phyloP scores from a whole-genome alignment of 2,797 vertebrate genomes.

The Nyctalus aviator region DNA sequence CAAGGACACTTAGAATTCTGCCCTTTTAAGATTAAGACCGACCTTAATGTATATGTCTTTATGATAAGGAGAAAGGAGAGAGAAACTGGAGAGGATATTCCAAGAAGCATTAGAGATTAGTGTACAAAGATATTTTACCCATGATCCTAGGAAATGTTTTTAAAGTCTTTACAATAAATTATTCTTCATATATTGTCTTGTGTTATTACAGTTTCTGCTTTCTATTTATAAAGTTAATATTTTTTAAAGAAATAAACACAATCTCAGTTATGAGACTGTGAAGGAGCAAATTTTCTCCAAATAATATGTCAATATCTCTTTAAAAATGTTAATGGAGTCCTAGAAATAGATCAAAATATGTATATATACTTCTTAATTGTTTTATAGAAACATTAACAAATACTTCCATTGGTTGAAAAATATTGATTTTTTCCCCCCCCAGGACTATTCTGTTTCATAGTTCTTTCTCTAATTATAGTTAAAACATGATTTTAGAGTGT shows the following conservation, averaged over 20 bases:
- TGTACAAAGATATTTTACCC: not conserved
- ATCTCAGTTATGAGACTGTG: not conserved
- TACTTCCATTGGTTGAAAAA: slow-evolving; percentile 7
- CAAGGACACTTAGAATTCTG: not conserved
- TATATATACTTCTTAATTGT: not conserved
- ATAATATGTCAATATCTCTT: not conserved
- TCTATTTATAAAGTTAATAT: slow-evolving; percentile 45
- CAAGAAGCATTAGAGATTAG: not conserved
- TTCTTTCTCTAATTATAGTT: slow-evolving; percentile 35
- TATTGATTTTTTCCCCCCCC: not conserved
- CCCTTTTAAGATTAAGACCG: not conserved
- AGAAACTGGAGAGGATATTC: not conserved
- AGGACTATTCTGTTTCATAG: slow-evolving; percentile 11
- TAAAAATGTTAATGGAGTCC: not conserved
- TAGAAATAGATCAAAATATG: not conserved
- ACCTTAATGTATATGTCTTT: not conserved
- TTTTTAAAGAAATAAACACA: not conserved
- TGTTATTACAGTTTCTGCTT: not conserved
- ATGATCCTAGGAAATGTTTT: not conserved
- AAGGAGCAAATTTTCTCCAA: not conserved
- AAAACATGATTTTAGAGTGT: not conserved
- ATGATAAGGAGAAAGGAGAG: not conserved
- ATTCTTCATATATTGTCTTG: slow-evolving; percentile 13
- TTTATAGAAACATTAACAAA: slow-evolving; percentile 17
- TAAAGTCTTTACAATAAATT: slow-evolving; percentile 15